Percentiles rank a stretch among this genome's conserved stretches.
Evolutionary conservation across 2,113 vertebrate genomes (phyloP).

Genomic region (Leiothrix lutea): DNA sequence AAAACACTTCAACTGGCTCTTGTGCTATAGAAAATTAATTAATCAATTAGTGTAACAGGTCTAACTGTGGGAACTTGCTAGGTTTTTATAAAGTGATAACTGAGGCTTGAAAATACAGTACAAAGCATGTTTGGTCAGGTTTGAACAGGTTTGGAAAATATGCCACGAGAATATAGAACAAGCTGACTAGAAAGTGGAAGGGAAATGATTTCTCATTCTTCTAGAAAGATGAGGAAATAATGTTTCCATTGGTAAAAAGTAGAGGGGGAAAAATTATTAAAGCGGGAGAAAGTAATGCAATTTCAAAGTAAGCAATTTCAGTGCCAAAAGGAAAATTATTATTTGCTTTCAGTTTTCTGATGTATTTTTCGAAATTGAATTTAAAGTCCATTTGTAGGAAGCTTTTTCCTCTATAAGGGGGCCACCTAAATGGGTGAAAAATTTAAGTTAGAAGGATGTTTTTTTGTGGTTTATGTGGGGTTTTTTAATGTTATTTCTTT

Average conservation of each 20-base stretch:
- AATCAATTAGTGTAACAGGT: neutral
- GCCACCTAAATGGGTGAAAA: neutral
- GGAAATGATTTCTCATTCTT: neutral
- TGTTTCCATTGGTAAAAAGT: neutral
- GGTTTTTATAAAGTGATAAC: neutral
- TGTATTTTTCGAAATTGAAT: neutral
- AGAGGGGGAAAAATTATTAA: neutral
- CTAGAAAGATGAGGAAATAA: neutral
- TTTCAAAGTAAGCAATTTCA: constrained; percentile 21
- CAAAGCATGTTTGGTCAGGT: neutral
- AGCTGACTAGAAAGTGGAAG: neutral
- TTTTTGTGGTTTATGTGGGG: neutral
- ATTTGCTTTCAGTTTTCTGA: neutral
- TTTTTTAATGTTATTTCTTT: neutral
- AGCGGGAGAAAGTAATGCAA: neutral
- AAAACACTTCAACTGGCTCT: neutral
- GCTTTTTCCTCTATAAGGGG: neutral
- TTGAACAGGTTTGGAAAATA: neutral
- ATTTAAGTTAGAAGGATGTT: neutral
- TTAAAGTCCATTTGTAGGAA: neutral
- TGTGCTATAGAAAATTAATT: neutral
- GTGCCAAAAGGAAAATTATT: neutral
- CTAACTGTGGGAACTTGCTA: neutral
- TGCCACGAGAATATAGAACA: neutral
- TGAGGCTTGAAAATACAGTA: neutral